phyloP scores from a whole-genome alignment of 2,113 vertebrate species.

The Cnemophilus loriae region DNA sequence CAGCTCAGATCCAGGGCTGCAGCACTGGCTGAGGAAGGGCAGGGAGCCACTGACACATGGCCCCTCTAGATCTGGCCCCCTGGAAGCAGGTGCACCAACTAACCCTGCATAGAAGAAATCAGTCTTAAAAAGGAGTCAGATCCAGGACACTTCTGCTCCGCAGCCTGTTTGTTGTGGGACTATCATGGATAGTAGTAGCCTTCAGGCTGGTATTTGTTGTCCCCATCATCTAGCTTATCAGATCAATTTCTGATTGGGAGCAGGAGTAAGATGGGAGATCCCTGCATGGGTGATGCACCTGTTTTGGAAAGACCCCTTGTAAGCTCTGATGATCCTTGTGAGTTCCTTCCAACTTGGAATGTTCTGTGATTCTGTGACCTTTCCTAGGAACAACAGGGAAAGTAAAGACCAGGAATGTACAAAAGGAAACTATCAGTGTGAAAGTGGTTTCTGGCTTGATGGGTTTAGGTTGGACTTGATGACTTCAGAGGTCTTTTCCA shows the following conservation, averaged over 20 bases:
- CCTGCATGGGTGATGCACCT: not conserved
- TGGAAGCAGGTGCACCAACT: not conserved
- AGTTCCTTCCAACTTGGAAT: not conserved
- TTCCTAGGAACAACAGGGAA: not conserved
- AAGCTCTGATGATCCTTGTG: fast-evolving
- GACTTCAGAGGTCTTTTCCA: not conserved
- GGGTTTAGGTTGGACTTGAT: not conserved
- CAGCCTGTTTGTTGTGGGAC: not conserved
- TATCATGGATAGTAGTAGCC: fast-evolving
- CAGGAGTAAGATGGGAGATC: not conserved
- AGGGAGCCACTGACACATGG: not conserved
- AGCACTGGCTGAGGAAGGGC: not conserved
- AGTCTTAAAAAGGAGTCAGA: not conserved
- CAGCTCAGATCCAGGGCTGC: not conserved
- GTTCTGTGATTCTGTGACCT: not conserved
- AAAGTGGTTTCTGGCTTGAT: not conserved
- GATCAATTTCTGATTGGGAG: not conserved
- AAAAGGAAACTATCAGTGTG: not conserved
- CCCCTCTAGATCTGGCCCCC: not conserved
- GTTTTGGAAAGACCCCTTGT: not conserved
- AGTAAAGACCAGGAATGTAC: not conserved
- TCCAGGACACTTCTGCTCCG: not conserved
- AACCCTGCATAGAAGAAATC: not conserved
- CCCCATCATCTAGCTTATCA: not conserved
- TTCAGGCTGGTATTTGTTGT: not conserved